Evolutionary conservation across 2,888 invertebrate genomes (phyloP).

Genomic region (Prenolepis imparis): DNA sequence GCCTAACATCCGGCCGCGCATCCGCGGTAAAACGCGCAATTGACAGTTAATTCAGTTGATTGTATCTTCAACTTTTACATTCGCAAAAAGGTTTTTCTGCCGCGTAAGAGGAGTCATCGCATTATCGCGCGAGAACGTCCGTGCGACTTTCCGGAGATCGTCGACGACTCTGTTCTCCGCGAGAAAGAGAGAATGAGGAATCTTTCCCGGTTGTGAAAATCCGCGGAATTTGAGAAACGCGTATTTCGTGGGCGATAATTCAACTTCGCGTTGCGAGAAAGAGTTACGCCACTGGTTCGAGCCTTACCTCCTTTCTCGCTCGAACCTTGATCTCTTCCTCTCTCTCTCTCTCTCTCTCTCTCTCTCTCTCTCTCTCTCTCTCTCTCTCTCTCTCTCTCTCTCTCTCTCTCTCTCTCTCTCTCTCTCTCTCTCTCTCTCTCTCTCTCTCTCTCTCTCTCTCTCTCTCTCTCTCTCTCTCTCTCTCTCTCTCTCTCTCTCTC

Average conservation of each 20-base stretch:
- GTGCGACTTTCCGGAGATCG: conserved; percentile 1
- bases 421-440: no score
- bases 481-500: no score
- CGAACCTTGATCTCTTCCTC: conserved; percentile 19
- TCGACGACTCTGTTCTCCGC: neutral
- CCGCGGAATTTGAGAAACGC: conserved; percentile 6
- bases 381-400: no score
- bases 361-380: conserved; percentile 19
- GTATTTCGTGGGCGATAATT: conserved; percentile 59
- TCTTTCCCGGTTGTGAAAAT: neutral
- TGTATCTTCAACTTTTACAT: neutral
- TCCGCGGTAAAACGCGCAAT: conserved; percentile 1
- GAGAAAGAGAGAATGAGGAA: neutral
- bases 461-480: no score
- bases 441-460: no score
- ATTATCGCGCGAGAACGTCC: neutral
- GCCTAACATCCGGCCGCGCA: neutral
- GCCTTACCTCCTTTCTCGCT: conserved; percentile 22
- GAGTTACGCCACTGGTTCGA: conserved; percentile 68
- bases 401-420: no score
- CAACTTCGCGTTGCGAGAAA: conserved; percentile 54
- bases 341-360: conserved; percentile 25
- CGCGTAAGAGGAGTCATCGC: no score
- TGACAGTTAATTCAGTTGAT: neutral
- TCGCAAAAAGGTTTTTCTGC: neutral